A percentile compares a stretch with the other conserved stretches of the same genome.
Evolutionary conservation across 2,888 invertebrate species (phyloP).

Genomic region (Anoplius nigerrimus): DNA sequence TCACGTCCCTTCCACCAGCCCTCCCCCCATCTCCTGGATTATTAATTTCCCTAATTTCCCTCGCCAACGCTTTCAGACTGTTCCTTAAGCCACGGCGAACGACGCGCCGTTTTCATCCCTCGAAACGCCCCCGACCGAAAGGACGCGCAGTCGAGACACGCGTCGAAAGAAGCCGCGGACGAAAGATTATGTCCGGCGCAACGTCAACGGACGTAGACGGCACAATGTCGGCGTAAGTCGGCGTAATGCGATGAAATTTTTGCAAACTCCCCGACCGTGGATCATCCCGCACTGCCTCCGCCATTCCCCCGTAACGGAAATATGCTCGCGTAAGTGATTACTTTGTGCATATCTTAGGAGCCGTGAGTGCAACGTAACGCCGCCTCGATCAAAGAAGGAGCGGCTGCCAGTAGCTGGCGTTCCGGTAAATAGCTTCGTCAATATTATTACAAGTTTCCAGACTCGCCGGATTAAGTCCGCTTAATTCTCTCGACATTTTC

Average conservation of each 20-base stretch:
- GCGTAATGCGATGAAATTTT: too few species aligned
- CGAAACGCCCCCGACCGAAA: not conserved
- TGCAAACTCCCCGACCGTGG: too few species aligned
- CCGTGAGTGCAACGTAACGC: not conserved
- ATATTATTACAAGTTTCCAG: slow-evolving; percentile 25
- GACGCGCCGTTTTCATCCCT: too few species aligned
- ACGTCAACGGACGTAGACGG: too few species aligned
- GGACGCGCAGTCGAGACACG: not conserved
- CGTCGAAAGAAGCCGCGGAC: not conserved
- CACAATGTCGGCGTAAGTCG: too few species aligned
- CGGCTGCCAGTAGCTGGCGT: slow-evolving; percentile 12
- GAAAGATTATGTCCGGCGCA: not conserved
- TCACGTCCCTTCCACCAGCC: not conserved
- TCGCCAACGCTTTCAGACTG: slow-evolving; percentile 35
- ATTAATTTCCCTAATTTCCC: slow-evolving; percentile 62
- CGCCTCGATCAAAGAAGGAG: slow-evolving; percentile 21
- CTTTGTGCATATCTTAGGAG: slow-evolving; percentile 23
- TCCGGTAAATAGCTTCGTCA: slow-evolving; percentile 19
- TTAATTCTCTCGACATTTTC: not conserved
- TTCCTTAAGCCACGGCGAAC: slow-evolving; percentile 34
- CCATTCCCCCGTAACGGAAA: not conserved
- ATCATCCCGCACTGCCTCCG: too few species aligned
- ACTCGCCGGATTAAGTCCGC: slow-evolving; percentile 19
- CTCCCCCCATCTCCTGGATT: slow-evolving; percentile 38
- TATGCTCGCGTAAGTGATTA: slow-evolving; percentile 23